These are phyloP conservation scores for Adineta ricciae DNA, from an alignment of 2,888 invertebrate genomes.

Conservation along the genomic window DNA sequence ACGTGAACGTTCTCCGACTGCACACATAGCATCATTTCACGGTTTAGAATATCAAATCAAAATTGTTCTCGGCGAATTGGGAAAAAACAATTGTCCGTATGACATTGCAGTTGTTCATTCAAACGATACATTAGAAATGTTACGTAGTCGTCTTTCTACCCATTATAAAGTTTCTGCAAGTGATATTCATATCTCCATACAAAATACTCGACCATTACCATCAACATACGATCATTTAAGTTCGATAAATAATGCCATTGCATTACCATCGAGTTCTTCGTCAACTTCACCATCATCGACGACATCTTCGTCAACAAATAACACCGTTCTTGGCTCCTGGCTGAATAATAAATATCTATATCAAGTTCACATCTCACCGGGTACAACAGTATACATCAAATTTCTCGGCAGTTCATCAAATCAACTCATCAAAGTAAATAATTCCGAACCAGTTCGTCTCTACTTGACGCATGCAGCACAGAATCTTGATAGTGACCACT, in stretches of 20 bases:
- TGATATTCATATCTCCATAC: slow-evolving; percentile 10
- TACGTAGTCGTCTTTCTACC: not conserved
- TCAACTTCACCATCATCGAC: not conserved
- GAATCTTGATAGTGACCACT: not conserved
- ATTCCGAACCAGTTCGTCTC: not conserved
- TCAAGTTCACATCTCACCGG: slow-evolving; percentile 13
- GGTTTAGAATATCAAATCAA: slow-evolving; percentile 20
- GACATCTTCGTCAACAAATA: not conserved
- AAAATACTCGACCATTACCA: slow-evolving; percentile 2
- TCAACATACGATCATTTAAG: not conserved
- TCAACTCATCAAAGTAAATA: not conserved
- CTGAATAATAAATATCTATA: not conserved
- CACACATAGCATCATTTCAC: slow-evolving; percentile 19
- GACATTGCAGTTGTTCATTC: not conserved
- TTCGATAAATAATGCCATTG: not conserved
- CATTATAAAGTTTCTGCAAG: not conserved
- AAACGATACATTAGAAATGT: slow-evolving; percentile 4
- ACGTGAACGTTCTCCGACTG: not conserved
- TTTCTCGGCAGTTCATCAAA: not conserved
- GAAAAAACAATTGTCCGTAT: not conserved
- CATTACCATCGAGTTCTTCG: not conserved
- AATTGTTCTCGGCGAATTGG: not conserved
- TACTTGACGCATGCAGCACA: not conserved
- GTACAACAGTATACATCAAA: not conserved
- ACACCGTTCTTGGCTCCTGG: not conserved